These are phyloP conservation scores for Medauroidea extradentata DNA, from an alignment of 1,140 invertebrate genomes.

Conservation along the genomic window DNA sequence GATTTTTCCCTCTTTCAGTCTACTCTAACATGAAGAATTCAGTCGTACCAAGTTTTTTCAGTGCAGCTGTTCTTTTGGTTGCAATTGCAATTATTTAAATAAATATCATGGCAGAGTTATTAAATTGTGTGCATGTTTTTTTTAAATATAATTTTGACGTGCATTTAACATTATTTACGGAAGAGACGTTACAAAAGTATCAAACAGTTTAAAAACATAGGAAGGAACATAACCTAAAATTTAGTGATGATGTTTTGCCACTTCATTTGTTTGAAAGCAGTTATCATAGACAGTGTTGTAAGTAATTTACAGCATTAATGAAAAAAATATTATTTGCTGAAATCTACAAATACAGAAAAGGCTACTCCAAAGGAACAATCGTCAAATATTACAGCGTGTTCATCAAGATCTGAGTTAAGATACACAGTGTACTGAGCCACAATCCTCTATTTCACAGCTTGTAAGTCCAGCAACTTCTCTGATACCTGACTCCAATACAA, in stretches of 20 bases:
- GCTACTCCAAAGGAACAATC: no score
- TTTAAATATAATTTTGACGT: not conserved
- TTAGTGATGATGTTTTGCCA: not conserved
- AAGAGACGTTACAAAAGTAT: slow-evolving; percentile 1
- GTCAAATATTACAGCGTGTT: no score
- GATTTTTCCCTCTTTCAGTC: no score
- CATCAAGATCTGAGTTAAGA: no score
- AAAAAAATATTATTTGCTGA: not conserved
- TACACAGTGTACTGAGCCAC: no score
- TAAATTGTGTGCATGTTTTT: not conserved
- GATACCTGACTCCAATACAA: no score
- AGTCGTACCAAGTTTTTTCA: not conserved
- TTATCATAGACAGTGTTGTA: slow-evolving; percentile 2
- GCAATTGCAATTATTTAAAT: no score
- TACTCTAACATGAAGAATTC: no score
- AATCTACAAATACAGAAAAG: no score
- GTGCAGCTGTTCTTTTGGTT: no score
- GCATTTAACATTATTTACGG: slow-evolving; percentile 2
- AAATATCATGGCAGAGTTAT: not conserved
- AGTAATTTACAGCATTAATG: not conserved
- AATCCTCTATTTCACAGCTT: no score
- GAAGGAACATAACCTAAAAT: slow-evolving; percentile 1
- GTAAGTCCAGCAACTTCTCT: no score
- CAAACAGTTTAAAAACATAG: not conserved
- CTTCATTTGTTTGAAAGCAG: not conserved